A percentile compares a stretch with the other conserved stretches of the same genome.
Evolutionary conservation across 2,113 vertebrate genomes (phyloP).

Genomic region (Cryptotis parvus): DNA sequence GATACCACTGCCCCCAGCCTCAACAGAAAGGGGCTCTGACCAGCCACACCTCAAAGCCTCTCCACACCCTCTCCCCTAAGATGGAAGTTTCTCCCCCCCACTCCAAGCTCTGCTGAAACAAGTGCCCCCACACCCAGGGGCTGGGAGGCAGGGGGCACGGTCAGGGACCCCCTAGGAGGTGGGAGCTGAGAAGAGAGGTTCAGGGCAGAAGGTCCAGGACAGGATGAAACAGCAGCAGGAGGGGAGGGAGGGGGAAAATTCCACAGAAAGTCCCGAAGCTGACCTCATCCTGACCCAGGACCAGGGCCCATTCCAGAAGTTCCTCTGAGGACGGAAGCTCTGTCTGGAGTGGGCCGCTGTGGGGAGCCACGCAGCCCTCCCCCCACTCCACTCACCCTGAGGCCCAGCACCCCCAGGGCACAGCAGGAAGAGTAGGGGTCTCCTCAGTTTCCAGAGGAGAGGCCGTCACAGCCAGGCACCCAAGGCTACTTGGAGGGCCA

Average conservation of each 20-base stretch:
- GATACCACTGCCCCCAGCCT: not conserved
- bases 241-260: slow-evolving; percentile 58
- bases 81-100: no score
- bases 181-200: slow-evolving; percentile 7
- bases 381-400: not conserved
- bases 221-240: slow-evolving; percentile 54
- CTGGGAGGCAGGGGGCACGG: no score
- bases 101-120: no score
- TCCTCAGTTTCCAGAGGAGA: not conserved
- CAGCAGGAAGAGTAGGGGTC: not conserved
- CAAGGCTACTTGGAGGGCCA: not conserved
- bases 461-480: not conserved
- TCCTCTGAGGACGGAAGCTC: slow-evolving; percentile 55
- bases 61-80: not conserved
- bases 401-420: not conserved
- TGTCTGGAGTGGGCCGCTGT: not conserved
- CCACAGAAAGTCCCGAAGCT: slow-evolving; percentile 80
- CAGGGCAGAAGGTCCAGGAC: slow-evolving; percentile 1
- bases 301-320: slow-evolving; percentile 69
- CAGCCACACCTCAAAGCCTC: not conserved
- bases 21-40: not conserved
- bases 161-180: not conserved
- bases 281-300: slow-evolving; percentile 74
- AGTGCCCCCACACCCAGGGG: not conserved
- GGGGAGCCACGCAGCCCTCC: not conserved